These are phyloP conservation scores for Heliconius charithonia DNA, from an alignment of 2,888 invertebrate genomes.

Conservation along the genomic window DNA sequence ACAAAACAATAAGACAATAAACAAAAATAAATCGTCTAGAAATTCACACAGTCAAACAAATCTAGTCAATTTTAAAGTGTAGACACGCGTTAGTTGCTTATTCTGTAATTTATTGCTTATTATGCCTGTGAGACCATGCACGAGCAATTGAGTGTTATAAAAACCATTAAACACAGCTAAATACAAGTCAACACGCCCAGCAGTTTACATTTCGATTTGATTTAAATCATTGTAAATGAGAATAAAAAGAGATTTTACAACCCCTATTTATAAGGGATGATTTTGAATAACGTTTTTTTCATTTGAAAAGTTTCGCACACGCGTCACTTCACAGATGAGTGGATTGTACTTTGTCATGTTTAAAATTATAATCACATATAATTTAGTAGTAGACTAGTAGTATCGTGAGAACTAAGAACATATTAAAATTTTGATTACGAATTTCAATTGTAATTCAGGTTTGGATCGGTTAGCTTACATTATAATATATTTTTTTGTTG, in stretches of 20 bases:
- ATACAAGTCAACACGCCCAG: constrained; percentile 69
- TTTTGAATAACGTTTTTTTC: background rate
- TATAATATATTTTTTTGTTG: background rate
- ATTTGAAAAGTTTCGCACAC: constrained; percentile 53
- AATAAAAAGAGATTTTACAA: constrained; percentile 48
- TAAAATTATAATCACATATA: constrained; percentile 65
- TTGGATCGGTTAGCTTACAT: background rate
- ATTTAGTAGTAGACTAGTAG: constrained; percentile 21
- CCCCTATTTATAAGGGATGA: background rate
- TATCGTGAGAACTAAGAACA: constrained; percentile 37
- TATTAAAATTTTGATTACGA: background rate
- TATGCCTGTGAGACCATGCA: constrained; percentile 64
- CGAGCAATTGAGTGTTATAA: constrained; percentile 79
- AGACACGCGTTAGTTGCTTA: constrained; percentile 57
- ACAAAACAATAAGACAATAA: constrained; percentile 20
- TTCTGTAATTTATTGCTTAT: constrained; percentile 65
- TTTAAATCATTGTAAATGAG: constrained; percentile 38
- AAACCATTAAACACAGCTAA: constrained; percentile 78
- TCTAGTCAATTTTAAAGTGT: constrained; percentile 56
- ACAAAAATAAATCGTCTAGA: constrained; percentile 32
- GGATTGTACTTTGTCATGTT: constrained; percentile 80
- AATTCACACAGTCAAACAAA: constrained; percentile 44
- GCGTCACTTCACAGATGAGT: constrained; percentile 76
- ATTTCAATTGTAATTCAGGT: background rate
- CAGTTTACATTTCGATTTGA: constrained; percentile 72